These are phyloP conservation scores for Planiliza haematocheilus DNA, from an alignment of 2,113 vertebrate species.

Conservation along the genomic window DNA sequence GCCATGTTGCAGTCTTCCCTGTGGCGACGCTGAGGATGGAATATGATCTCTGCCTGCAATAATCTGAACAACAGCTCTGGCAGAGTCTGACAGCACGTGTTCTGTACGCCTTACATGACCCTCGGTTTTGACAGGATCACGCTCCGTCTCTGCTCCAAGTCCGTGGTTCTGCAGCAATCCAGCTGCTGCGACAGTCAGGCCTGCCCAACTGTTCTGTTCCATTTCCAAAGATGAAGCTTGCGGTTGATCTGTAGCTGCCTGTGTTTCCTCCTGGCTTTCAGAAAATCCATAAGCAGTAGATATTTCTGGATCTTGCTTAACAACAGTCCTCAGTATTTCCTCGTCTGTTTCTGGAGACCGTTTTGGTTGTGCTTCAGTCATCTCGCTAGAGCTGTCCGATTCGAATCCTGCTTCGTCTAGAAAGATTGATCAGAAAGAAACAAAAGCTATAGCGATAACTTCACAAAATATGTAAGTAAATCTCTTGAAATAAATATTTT, in stretches of 20 bases:
- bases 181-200: slow-evolving; percentile 21
- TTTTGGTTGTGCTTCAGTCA: slow-evolving; percentile 21
- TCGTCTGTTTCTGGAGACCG: slow-evolving; percentile 53
- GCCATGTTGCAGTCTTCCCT: slow-evolving; percentile 35
- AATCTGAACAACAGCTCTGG: slow-evolving; percentile 28
- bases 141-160: slow-evolving; percentile 26
- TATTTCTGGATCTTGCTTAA: slow-evolving; percentile 49
- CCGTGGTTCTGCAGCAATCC: slow-evolving; percentile 39
- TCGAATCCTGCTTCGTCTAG: slow-evolving; percentile 38
- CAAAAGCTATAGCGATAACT: neutral
- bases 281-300: slow-evolving; percentile 26
- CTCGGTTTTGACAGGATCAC: slow-evolving; percentile 34
- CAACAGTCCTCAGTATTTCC: slow-evolving; percentile 49
- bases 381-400: slow-evolving; percentile 19
- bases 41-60: slow-evolving; percentile 35
- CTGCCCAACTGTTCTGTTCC: slow-evolving; percentile 32
- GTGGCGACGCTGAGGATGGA: slow-evolving; percentile 35
- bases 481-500: no score
- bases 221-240: slow-evolving; percentile 17
- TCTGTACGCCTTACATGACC: slow-evolving; percentile 18
- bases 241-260: slow-evolving; percentile 14
- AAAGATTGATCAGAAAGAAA: neutral
- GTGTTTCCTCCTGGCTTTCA: slow-evolving; percentile 48
- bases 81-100: slow-evolving; percentile 4
- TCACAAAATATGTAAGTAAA: no score